Percentiles rank a stretch among this genome's conserved stretches.
Conservation (phyloP, 37 sponge, comb jelly and placozoan genomes). For the Hormiphora californensis region DNA sequence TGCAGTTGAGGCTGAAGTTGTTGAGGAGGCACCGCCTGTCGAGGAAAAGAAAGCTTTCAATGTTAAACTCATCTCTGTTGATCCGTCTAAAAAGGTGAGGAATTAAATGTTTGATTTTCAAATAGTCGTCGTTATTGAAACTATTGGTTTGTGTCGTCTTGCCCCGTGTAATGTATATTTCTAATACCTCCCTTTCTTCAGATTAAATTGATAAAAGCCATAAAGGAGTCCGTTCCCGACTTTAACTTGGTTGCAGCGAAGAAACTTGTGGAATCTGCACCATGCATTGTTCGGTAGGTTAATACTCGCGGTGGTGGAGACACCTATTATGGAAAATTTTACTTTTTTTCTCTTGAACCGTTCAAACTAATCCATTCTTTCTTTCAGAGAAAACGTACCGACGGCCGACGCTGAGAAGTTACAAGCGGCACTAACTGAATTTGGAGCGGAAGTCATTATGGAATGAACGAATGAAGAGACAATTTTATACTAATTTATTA, state of each 20-base stretch:
- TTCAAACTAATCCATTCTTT: background rate
- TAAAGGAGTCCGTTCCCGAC: constrained; percentile 11
- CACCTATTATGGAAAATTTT: no score
- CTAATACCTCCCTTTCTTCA: no score
- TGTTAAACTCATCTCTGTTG: background rate
- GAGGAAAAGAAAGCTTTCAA: constrained; percentile 24
- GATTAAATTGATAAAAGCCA: constrained; percentile 41
- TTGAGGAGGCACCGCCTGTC: background rate
- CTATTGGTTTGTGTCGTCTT: background rate
- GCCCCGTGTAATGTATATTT: no score
- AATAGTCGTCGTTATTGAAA: background rate
- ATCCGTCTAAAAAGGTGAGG: background rate
- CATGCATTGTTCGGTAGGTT: background rate
- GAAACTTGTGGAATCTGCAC: constrained; percentile 35
- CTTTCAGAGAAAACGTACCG: constrained; percentile 12
- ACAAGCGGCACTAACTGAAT: constrained; percentile 10
- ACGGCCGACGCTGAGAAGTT: constrained; percentile 16
- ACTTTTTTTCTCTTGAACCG: background rate
- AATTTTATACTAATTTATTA: no score
- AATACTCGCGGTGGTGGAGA: background rate
- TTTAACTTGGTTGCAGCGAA: constrained; percentile 42
- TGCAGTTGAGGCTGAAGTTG: background rate
- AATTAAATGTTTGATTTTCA: background rate
- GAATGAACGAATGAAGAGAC: no score
- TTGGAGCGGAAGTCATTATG: background rate